Base-by-base conservation (phyloP, 2,797 vertebrate species). In the Chiroxiphia lanceolata region DNA sequence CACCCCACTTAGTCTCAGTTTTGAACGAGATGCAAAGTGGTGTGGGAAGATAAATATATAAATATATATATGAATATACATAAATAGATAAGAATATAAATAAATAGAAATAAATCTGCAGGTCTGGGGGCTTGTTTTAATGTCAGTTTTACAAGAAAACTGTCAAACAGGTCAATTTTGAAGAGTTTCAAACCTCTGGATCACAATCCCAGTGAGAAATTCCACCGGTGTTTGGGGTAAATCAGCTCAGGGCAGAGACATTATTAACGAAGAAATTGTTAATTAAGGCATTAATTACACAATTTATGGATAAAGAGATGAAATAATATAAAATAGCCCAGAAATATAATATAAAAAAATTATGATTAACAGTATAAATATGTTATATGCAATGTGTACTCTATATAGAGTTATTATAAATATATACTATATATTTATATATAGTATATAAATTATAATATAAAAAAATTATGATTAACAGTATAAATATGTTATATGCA, bases 151-250 rank as follows among this genome's bases (percentile, higher is more conserved):
- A 5, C 11, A 13, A 23, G 12, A 7, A 45, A 59, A 42, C 1
- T 2, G 3, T 9, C 19, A 83, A n/a, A 23, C 14, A 8, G 16
- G 31, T 25, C 6, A 17, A 26, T 26, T 36, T 36, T 11, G 19
- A 33, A 15, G 4, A 31, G 4, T 15, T 18, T 26, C 11, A 31
- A 31, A 13, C 5, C 5, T n/a, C 14, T 15, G 6, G 7, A 23
- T 11, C 10, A 6, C 1, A 19, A 16, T 0, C 1, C 2, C 3
- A 6, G 40, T 0, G 12, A 0, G 2, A 48, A n/a, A n/a, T 34
- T 38, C n/a, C 13, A 10, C 4, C 10, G 14, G 50, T 0, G 7
- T 2, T 9, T 7, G 16, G 9, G 25, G 11, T n/a, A 18, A 69
- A 74, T 10, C 4, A 67, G 33, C 54, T 53, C 29, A 3, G 19